Evolutionary conservation across 2,888 invertebrate species (phyloP).

Genomic region (Tricholauxania praeusta): DNA sequence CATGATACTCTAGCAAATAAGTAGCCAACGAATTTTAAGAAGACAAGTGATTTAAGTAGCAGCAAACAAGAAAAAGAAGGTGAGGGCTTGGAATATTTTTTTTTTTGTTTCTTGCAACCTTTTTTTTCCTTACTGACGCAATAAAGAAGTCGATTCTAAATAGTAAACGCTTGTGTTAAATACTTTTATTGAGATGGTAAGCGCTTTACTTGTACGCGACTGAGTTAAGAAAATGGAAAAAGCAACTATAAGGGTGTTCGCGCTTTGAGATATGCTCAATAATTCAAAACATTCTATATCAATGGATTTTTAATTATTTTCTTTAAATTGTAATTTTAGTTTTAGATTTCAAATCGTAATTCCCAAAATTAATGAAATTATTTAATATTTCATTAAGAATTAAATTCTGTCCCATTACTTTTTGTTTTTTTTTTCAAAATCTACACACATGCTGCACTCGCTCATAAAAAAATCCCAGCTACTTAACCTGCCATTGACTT

Average conservation of each 20-base stretch:
- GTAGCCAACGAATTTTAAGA: slow-evolving; percentile 19
- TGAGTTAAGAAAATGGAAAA: too few species aligned
- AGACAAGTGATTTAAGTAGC: slow-evolving; percentile 21
- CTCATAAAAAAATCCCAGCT: slow-evolving; percentile 15
- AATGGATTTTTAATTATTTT: too few species aligned
- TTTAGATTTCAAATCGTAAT: too few species aligned
- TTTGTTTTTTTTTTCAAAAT: not conserved
- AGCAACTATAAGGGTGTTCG: too few species aligned
- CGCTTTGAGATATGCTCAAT: too few species aligned
- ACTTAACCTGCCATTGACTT: slow-evolving; percentile 22
- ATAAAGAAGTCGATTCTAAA: slow-evolving; percentile 50
- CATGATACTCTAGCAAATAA: slow-evolving; percentile 19
- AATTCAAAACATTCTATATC: too few species aligned
- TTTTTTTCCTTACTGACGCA: slow-evolving; percentile 32
- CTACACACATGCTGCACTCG: not conserved
- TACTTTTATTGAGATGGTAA: slow-evolving; percentile 67
- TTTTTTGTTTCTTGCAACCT: not conserved
- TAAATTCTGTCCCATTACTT: not conserved
- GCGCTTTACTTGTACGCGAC: slow-evolving; percentile 53
- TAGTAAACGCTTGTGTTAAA: slow-evolving; percentile 67
- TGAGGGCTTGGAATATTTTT: not conserved
- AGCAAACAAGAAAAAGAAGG: not conserved
- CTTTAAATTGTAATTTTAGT: too few species aligned
- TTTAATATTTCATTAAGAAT: not conserved
- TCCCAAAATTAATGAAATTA: too few species aligned